A percentile compares a stretch with the other conserved stretches of the same genome.
Conservation (phyloP, 2,113 vertebrate genomes). For the Apteryx mantelli region DNA sequence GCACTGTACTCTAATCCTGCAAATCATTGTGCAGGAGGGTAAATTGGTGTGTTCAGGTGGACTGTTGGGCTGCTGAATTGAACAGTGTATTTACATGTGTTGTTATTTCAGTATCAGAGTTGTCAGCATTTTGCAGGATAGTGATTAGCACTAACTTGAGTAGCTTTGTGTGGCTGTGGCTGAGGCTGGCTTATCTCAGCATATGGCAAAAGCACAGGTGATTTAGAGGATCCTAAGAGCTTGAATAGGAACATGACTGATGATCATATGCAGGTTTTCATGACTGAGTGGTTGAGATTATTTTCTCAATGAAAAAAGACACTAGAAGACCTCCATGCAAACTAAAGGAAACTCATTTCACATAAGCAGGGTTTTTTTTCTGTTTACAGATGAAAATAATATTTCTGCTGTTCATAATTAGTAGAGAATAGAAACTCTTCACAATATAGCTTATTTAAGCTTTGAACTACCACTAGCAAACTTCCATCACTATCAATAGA, state of each 20-base stretch:
- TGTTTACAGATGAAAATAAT: neutral
- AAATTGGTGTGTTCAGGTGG: neutral
- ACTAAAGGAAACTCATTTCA: neutral
- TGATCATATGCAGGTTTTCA: neutral
- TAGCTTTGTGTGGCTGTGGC: neutral
- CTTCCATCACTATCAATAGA: neutral
- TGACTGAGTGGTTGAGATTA: neutral
- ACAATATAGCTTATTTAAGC: neutral
- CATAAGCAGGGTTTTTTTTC: neutral
- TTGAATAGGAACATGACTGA: neutral
- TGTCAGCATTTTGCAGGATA: neutral
- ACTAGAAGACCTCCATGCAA: neutral
- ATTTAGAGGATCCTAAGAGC: rapidly evolving
- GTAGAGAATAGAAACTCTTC: neutral
- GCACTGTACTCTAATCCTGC: neutral
- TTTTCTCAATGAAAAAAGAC: neutral
- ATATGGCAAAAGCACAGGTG: neutral
- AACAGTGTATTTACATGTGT: neutral
- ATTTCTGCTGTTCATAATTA: neutral
- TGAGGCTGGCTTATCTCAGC: neutral
- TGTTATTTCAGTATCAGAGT: neutral
- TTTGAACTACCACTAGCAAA: neutral
- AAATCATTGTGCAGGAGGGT: neutral
- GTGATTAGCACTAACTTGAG: neutral
- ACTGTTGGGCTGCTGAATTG: neutral